Evolutionary conservation across 2,797 vertebrate species (phyloP), one percentile per base, ranked within the genome.

Genomic region (Mus caroli): DNA sequence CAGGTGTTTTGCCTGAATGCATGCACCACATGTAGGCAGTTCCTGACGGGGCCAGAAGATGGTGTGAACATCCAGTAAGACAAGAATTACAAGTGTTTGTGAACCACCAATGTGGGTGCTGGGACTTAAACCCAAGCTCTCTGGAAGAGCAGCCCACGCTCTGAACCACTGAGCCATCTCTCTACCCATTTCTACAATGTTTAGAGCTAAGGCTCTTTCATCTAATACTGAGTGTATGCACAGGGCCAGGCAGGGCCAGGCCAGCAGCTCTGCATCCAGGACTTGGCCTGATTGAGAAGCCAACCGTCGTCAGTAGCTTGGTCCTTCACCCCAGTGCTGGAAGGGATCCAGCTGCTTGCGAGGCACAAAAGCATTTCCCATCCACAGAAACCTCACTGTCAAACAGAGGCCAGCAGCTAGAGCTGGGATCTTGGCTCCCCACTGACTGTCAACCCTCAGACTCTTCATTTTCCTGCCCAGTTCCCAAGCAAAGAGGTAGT

Each of bases 341-440:
- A 95, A 92, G 43, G 78, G 43, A 94, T 95, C 95, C 10, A 11
- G 28, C 88, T 90, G 43, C 93, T 98, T 84, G 93, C 50, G 34
- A 96, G 97, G 94, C 62, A 80, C 69, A 90, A 95, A 95, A 96
- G n/a, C 82, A 87, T 96, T 97, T 97, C 94, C 94, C 91, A 58
- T 97, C 94, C 96, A 98, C 60, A 64, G 60, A 64, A 93, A 88
- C 85, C 54, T 90, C 89, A 24, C 52, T 93, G 96, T 96, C 95
- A 96, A 96, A 94, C 67, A 95, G n/a, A 24, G 75, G 83, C 40
- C 73, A 75, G 91, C 85, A 28, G 71, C 60, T 75, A 76, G 71
- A 80, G 10, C 79, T 9, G 20, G 34, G 50, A 67, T 4, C 50
- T 86, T 37, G 12, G 82, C 85, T 56, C 91, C 11, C 52, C 1